phyloP scores from a whole-genome alignment of 2,113 vertebrate genomes.

The Delphinapterus leucas region DNA sequence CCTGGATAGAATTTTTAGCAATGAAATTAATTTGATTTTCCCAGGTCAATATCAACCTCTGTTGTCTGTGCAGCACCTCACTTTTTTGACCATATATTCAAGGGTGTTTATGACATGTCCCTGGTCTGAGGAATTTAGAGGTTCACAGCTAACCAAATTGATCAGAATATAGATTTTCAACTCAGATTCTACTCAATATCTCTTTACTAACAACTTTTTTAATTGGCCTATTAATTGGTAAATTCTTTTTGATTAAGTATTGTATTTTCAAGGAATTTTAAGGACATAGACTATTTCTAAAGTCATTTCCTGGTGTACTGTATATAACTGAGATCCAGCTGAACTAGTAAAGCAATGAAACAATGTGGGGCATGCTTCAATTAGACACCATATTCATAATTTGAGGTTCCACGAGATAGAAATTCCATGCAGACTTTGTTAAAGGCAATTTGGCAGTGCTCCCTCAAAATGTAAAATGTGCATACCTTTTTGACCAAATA shows the following conservation, averaged over 20 bases:
- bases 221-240: not conserved
- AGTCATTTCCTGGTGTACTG: not conserved
- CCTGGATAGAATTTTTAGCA: not conserved
- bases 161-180: slow-evolving; percentile 16
- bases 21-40: slow-evolving; percentile 10
- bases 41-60: not conserved
- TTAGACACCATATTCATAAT: not conserved
- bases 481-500: not conserved
- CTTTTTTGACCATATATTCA: not conserved
- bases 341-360: slow-evolving; percentile 23
- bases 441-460: not conserved
- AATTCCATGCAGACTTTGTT: not conserved
- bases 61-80: not conserved
- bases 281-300: slow-evolving; percentile 30
- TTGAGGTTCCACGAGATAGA: not conserved
- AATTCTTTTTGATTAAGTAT: slow-evolving; percentile 16
- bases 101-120: not conserved
- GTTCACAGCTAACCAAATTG: not conserved
- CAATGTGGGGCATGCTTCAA: not conserved
- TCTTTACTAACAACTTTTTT: slow-evolving; percentile 8
- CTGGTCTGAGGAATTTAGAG: not conserved
- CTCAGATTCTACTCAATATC: not conserved
- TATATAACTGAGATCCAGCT: not conserved
- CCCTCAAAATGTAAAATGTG: slow-evolving; percentile 2
- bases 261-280: slow-evolving; percentile 8